Evolutionary conservation across 2,113 vertebrate species (phyloP), one percentile per base, ranked within the genome.

Genomic region (Acanthochromis polyacanthus): DNA sequence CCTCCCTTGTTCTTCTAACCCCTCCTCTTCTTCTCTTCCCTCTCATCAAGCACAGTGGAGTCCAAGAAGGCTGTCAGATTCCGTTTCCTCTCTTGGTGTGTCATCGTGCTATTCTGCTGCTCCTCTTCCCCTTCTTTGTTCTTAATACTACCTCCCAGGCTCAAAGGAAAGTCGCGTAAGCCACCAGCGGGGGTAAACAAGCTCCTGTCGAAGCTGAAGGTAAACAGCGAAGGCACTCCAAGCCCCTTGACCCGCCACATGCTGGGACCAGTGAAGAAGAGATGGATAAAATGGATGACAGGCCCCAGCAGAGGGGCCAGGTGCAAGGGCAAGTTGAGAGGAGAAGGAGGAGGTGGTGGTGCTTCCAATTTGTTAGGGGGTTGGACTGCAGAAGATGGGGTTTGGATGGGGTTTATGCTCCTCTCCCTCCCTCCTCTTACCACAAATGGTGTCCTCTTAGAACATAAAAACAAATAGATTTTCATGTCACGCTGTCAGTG

Each of bases 31-130:
- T 14, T 5, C 36, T 38, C 50, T 43, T 50, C 30, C 93, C 93
- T 93, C 93, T 92, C 93, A 92, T 94, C 94, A 92, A 25, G 89
- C 32, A 7, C 91, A 88, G 91, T 69, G 57, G 61, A 83, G 79
- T 83, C 85, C 70, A 83, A 78, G 80, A 69, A 89, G 80, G 57
- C 56, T 59, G 70, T 78, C 71, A 78, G 38, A 25, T 55, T 73
- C 11, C 23, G 22, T 65, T 74, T 40, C 40, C 40, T 40, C 50
- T 65, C 23, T 62, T 36, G 10, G n/a, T 65, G 7, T 60, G 50
- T 28, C 32, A 17, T 43, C 38, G 30, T 6, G 30, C 30, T 6
- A 30, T 6, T 30, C 30, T 30, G 10, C 38, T 8, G 12, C 38
- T 40, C 17, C 28, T 19, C 11, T 55, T 45, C n/a, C 30, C 19